Evolutionary conservation across 1,140 invertebrate genomes (phyloP), one percentile per base, ranked within the genome.

Genomic region (Tetraneura akinire): DNA sequence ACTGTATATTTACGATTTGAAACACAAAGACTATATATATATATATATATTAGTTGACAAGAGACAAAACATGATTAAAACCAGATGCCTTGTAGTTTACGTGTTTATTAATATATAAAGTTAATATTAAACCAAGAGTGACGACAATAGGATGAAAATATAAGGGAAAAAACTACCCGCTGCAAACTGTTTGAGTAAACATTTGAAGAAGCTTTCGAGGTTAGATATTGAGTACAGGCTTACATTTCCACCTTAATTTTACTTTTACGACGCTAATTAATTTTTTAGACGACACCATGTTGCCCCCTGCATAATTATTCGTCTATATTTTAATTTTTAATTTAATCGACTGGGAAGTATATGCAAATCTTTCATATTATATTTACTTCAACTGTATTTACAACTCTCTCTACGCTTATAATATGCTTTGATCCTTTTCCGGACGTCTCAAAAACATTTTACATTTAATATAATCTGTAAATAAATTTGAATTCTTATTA

Each of bases 101-200:
- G 18, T 60, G 74, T 62, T 76, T 78, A 78, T 60, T 78, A 45
- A 47, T 60, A 21, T 62, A 62, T 29, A 42, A 18, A 42, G 8
- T 47, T 62, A 62, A 78, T 78, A 78, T 62, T 62, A 47, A 62
- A 57, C 55, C 45, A 51, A 45, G 42, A 76, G 8, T 6, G 21
- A 47, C 42, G 47, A 47, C 55, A 47, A 78, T 47, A 18, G n/a
- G 14, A 23, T 68, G 14, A 6, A 45, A n/a, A 32, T 37, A 8
- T 37, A 23, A 23, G 14, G 23, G 21, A 55, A 78, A 51, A 57
- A 60, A 70, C 3, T n/a, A 37, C 23, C 26, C 16, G 9, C 47
- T 29, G 3, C 47, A 51, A 51, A 71, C 8, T 51, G 45, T 29
- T 71, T 51, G 45, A 51, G 47, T 29, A 51, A 71, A 71, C 23